Conservation (phyloP, 2,888 invertebrate species). For the Agriotes lineatus region DNA sequence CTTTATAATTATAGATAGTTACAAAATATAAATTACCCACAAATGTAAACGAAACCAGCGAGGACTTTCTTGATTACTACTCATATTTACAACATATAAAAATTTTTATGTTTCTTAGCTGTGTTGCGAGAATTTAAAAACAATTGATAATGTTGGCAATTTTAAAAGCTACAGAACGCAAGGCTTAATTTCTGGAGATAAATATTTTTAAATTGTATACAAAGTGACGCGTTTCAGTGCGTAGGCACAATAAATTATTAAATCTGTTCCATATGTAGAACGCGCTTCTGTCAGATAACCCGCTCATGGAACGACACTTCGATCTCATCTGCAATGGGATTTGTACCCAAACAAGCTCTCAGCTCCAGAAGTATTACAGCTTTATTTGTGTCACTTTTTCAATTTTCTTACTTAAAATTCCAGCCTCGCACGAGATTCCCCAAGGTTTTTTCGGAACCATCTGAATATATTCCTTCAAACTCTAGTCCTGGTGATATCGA, state of each 20-base stretch:
- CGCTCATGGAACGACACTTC: slow-evolving; percentile 23
- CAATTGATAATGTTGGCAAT: too few species aligned
- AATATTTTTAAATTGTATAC: not conserved
- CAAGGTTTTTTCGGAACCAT: not conserved
- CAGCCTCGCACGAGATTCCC: not conserved
- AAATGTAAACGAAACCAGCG: too few species aligned
- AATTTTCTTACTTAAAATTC: slow-evolving; percentile 28
- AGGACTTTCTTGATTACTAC: too few species aligned
- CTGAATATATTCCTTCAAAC: slow-evolving; percentile 5
- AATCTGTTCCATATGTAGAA: slow-evolving; percentile 21
- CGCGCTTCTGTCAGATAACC: slow-evolving; percentile 8
- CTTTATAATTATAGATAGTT: too few species aligned
- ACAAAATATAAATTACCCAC: too few species aligned
- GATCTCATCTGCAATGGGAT: slow-evolving; percentile 22
- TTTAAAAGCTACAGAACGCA: not conserved
- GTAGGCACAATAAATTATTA: slow-evolving; percentile 19
- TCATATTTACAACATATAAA: too few species aligned
- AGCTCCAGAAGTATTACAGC: slow-evolving; percentile 22
- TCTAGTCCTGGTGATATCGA: not conserved
- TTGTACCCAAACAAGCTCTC: slow-evolving; percentile 24
- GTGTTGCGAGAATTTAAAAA: too few species aligned
- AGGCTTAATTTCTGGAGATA: not conserved
- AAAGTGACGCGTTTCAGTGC: slow-evolving; percentile 1
- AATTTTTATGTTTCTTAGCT: too few species aligned
- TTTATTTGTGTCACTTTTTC: slow-evolving; percentile 29